Percentiles rank a stretch among this genome's conserved stretches.
These are phyloP conservation scores for Ophion ventricosus DNA, from an alignment of 2,888 invertebrate species.

Conservation along the genomic window DNA sequence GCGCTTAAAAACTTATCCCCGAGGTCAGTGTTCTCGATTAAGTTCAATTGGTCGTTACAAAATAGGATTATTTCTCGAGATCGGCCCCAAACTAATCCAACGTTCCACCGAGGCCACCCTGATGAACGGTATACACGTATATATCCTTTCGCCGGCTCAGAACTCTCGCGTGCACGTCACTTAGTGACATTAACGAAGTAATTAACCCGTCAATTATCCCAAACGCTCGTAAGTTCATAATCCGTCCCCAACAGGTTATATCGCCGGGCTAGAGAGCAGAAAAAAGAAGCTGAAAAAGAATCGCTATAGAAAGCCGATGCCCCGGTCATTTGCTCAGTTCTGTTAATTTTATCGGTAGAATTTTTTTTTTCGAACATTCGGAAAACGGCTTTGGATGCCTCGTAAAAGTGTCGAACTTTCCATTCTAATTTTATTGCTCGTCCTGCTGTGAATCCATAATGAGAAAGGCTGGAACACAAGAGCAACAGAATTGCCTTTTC, in stretches of 20 bases:
- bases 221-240: constrained; percentile 59
- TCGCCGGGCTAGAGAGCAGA: not conserved
- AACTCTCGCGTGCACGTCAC: constrained; percentile 49
- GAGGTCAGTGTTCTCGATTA: constrained; percentile 50
- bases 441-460: constrained; percentile 36
- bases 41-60: constrained; percentile 62
- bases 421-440: constrained; percentile 49
- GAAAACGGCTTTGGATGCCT: constrained; percentile 72
- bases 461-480: constrained; percentile 15
- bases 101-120: constrained; percentile 20
- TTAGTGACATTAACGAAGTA: constrained; percentile 60
- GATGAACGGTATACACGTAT: not conserved
- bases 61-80: constrained; percentile 63
- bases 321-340: constrained; percentile 38
- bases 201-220: constrained; percentile 63
- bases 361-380: constrained; percentile 72
- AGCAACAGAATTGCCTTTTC: no score
- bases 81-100: constrained; percentile 53
- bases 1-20: constrained; percentile 63
- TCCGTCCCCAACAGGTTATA: constrained; percentile 36
- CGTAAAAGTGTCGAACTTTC: constrained; percentile 70
- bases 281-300: constrained; percentile 10
- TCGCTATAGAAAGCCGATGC: constrained; percentile 23
- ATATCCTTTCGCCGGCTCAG: not conserved
- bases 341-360: constrained; percentile 55